Base-by-base conservation (phyloP, 2,888 invertebrate species). In the Hartigia nigra region DNA sequence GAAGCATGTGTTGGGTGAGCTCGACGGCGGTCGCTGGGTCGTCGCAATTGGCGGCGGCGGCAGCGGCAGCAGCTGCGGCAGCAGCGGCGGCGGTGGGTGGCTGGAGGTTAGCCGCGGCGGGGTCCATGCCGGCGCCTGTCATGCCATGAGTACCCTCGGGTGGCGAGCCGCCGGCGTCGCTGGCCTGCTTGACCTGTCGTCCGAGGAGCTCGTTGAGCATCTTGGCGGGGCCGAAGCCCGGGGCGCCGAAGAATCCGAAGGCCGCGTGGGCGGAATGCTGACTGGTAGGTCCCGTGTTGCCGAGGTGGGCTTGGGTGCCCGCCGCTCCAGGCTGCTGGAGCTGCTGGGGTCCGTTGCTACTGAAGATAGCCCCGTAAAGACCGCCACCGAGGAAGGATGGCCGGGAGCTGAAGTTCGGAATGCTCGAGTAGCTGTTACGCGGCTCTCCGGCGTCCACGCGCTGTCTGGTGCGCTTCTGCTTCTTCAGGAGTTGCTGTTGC, bases 381-480 rank as follows among this genome's bases (percentile, higher is more conserved):
- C 96, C 95, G 92, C 96, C 95, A 92, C 96, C 95, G 94, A 97
- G 96, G 94, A 95, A 96, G 93, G 95, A 95, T 94, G 95, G 95
- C 92, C 95, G 94, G 92, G 95, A 95, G 93, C 95, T 95, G 91
- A 95, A 95, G 93, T 95, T 95, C 92, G 95, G 95, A 90, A 95
- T 95, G 90, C 95, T 95, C 90, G 96, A 96, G 94, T 97, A 97
- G 93, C 96, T 96, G 95, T 97, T 97, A 93, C 97, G 96, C 93
- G 96, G 96, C 94, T 98, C 97, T 91, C 97, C 97, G 94, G 97
- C 97, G 96, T 97, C 97, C 94, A 97, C 97, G 94, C 97, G 96
- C 95, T 97, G 97, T 95, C 97, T 95, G 94, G 96, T 96, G 93
- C 97, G 96, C 94, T 97, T 97, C 93, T 96, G 95, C 95, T 96